phyloP scores from a whole-genome alignment of 2,113 vertebrate genomes.

The Acinonyx jubatus region DNA sequence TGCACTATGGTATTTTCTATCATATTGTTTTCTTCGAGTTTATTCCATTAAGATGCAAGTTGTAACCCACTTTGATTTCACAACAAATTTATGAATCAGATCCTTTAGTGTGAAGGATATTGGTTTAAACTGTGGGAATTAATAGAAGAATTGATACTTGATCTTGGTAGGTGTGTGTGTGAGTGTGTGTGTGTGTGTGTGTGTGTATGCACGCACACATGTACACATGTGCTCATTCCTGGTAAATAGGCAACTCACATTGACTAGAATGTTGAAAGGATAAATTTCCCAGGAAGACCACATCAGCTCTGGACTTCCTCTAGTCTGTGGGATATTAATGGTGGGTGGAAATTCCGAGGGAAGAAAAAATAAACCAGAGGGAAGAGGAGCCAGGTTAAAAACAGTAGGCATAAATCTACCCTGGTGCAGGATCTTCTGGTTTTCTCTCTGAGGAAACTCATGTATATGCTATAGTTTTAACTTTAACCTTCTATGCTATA shows the following conservation, averaged over 20 bases:
- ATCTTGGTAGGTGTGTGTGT: not conserved
- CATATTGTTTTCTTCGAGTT: not conserved
- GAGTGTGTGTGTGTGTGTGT: not conserved
- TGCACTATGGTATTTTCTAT: not conserved
- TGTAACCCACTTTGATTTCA: not conserved
- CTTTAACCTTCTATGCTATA: not conserved
- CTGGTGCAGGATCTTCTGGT: not conserved
- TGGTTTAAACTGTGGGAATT: not conserved
- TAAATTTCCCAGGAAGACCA: not conserved
- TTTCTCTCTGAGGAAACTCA: not conserved
- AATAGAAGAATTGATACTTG: not conserved
- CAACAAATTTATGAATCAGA: not conserved
- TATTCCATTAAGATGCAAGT: not conserved
- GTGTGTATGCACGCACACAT: rapidly evolving
- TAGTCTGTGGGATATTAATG: not conserved
- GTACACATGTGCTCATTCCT: not conserved
- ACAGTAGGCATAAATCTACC: not conserved
- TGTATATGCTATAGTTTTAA: not conserved
- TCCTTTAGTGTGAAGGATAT: not conserved
- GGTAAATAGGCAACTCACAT: not conserved
- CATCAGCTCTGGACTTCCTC: not conserved
- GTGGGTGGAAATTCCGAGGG: not conserved
- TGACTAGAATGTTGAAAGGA: not conserved
- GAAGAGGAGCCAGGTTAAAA: not conserved
- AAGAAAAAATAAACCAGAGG: not conserved